These are phyloP conservation scores for crab-eating macaque (Macaca fascicularis) DNA, from an alignment of 2,113 vertebrate genomes.

Conservation along the genomic window DNA sequence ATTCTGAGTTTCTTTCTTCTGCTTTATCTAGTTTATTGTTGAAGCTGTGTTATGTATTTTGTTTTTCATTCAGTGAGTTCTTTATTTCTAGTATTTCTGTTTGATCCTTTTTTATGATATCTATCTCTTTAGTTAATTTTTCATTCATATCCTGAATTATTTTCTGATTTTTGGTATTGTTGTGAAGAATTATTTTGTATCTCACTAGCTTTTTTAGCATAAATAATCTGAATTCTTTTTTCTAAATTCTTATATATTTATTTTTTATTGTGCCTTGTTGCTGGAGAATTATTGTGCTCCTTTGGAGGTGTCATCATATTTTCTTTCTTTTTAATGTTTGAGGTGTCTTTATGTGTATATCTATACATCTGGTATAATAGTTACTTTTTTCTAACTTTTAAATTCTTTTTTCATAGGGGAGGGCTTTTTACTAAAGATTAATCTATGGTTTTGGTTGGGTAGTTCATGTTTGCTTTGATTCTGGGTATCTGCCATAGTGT, in stretches of 20 bases:
- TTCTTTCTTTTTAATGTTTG: background rate
- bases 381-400: background rate
- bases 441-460: background rate
- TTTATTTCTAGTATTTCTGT: background rate
- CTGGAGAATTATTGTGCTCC: background rate
- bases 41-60: background rate
- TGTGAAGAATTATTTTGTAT: background rate
- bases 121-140: background rate
- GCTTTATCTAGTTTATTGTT: background rate
- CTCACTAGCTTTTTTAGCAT: background rate
- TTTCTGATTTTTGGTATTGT: background rate
- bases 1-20: background rate
- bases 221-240: background rate
- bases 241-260: background rate
- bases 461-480: background rate
- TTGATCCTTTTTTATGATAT: background rate
- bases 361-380: background rate
- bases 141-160: background rate
- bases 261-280: background rate
- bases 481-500: background rate
- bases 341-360: background rate
- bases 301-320: background rate
- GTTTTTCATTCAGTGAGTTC: background rate
- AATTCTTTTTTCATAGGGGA: background rate
- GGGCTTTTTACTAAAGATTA: background rate